phyloP scores from a whole-genome alignment of 2,797 vertebrate species.

The Xiphorhynchus erythropygius region DNA sequence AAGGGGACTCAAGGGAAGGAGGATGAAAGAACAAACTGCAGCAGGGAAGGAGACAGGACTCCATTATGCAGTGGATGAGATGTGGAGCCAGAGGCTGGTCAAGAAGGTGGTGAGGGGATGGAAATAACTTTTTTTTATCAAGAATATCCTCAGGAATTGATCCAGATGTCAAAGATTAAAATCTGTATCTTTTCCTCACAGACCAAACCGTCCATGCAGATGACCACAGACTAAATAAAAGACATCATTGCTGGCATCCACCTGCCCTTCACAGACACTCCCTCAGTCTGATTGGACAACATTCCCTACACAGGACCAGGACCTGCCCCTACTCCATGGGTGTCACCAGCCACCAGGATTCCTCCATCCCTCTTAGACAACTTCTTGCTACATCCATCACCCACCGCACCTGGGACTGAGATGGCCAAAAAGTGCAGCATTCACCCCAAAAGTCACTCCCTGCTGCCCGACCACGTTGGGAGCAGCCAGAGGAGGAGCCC shows the following conservation, averaged over 20 bases:
- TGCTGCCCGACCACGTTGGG: background rate
- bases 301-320: background rate
- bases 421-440: background rate
- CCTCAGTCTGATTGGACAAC: background rate
- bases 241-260: background rate
- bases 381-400: background rate
- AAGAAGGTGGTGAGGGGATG: background rate
- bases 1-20: constrained; percentile 23
- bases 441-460: background rate
- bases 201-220: background rate
- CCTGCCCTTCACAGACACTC: background rate
- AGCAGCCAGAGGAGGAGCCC: constrained; percentile 55
- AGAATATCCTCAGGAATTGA: background rate
- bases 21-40: background rate
- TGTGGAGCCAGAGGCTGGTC: background rate
- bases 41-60: background rate
- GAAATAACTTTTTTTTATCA: background rate
- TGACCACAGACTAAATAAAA: background rate
- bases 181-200: background rate
- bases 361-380: background rate
- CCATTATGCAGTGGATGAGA: background rate
- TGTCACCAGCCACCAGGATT: background rate
- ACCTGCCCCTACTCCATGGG: background rate
- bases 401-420: accelerated
- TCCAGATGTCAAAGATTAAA: background rate